Conservation (phyloP, 1,140 invertebrate species). For the Caerostris darwini region DNA sequence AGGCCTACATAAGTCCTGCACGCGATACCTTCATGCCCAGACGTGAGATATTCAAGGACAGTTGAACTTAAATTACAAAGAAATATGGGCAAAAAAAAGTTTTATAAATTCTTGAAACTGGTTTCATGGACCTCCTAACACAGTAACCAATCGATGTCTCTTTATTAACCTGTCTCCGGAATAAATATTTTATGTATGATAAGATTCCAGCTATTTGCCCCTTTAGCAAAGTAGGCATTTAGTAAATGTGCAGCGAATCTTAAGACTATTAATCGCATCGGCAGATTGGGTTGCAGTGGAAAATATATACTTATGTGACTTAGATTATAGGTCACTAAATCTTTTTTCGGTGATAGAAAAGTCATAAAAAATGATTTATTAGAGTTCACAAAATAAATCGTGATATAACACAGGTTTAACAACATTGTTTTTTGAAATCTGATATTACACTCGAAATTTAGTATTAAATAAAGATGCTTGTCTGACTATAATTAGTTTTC, state of each 20-base stretch:
- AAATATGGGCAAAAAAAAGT: not conserved
- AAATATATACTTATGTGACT: not conserved
- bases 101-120: slow-evolving; percentile 12
- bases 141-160: not conserved
- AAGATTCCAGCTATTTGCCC: not conserved
- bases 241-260: not conserved
- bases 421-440: too few species aligned
- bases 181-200: slow-evolving; percentile 11
- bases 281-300: not conserved
- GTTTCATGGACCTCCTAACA: not conserved
- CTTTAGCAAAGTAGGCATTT: not conserved
- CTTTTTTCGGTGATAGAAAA: not conserved
- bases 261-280: not conserved
- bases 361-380: too few species aligned
- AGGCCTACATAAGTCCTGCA: not conserved
- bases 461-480: too few species aligned
- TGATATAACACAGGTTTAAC: too few species aligned
- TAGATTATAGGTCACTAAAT: not conserved
- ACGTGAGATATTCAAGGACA: slow-evolving; percentile 22
- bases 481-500: too few species aligned
- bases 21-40: not conserved
- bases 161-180: not conserved
- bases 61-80: not conserved
- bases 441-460: too few species aligned
- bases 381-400: too few species aligned